Evolutionary conservation across 2,113 vertebrate genomes (phyloP).

Genomic region (Herpetotheres cachinnans): DNA sequence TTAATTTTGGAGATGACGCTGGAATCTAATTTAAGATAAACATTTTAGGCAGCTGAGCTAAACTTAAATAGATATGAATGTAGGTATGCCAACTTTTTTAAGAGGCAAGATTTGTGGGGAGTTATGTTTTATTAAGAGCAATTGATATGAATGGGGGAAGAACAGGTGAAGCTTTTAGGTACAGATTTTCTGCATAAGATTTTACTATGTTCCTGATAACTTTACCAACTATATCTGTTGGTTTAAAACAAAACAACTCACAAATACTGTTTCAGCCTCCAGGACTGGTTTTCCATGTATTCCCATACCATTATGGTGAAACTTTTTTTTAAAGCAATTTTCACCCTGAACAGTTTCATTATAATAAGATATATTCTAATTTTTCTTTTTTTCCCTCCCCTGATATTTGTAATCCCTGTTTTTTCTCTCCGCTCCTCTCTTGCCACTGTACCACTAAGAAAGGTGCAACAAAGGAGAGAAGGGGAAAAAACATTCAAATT

Average conservation of each 20-base stretch:
- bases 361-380: background rate
- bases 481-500: background rate
- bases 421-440: background rate
- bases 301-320: background rate
- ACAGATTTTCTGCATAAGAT: background rate
- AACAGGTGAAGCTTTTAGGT: background rate
- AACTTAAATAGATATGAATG: background rate
- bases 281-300: background rate
- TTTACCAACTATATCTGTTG: background rate
- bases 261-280: background rate
- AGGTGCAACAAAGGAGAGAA: background rate
- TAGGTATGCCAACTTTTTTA: background rate
- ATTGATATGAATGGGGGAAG: no score
- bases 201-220: background rate
- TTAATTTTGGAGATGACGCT: background rate
- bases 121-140: background rate
- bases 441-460: background rate
- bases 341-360: background rate
- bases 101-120: background rate
- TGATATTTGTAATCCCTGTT: background rate
- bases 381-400: rapidly evolving
- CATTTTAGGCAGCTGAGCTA: background rate
- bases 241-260: background rate
- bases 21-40: background rate
- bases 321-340: background rate